Evolutionary conservation across 2,888 invertebrate genomes (phyloP).

Genomic region (Yponomeuta plumbellus): DNA sequence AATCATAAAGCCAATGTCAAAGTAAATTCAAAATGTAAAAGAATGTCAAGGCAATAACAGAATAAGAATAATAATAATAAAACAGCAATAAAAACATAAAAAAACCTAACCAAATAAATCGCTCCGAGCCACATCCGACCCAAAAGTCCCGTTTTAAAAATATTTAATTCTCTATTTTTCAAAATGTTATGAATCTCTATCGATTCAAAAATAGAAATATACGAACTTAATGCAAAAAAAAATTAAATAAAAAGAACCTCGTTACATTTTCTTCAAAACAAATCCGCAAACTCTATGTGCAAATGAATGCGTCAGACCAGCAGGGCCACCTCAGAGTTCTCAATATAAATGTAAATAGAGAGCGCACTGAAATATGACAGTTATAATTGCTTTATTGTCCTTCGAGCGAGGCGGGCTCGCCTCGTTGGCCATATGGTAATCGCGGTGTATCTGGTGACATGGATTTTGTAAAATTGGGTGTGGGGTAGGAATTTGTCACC

Average conservation of each 20-base stretch:
- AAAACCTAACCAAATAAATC: no score
- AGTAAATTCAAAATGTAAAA: no score
- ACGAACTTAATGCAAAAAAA: background rate
- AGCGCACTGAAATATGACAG: conserved; percentile 65
- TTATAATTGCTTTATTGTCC: conserved; percentile 75
- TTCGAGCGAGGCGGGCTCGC: conserved; percentile 24
- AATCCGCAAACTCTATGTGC: conserved; percentile 39
- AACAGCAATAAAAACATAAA: no score
- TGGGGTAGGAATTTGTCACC: background rate
- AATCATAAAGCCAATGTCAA: no score
- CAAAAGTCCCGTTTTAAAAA: no score
- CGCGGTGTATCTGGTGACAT: conserved; percentile 15
- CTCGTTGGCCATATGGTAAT: conserved; percentile 49
- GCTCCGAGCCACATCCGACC: no score
- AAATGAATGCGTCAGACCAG: background rate
- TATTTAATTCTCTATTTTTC: no score
- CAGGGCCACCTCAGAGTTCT: conserved; percentile 27
- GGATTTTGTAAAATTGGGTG: conserved; percentile 5
- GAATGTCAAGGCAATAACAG: no score
- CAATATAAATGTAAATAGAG: conserved; percentile 75
- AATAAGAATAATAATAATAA: no score
- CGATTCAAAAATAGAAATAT: no score
- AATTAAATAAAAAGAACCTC: conserved; percentile 1
- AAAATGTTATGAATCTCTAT: no score
- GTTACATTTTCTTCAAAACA: conserved; percentile 14